These are phyloP conservation scores for Brachyhypopomus gauderio DNA, from an alignment of 2,113 vertebrate genomes.

Conservation along the genomic window DNA sequence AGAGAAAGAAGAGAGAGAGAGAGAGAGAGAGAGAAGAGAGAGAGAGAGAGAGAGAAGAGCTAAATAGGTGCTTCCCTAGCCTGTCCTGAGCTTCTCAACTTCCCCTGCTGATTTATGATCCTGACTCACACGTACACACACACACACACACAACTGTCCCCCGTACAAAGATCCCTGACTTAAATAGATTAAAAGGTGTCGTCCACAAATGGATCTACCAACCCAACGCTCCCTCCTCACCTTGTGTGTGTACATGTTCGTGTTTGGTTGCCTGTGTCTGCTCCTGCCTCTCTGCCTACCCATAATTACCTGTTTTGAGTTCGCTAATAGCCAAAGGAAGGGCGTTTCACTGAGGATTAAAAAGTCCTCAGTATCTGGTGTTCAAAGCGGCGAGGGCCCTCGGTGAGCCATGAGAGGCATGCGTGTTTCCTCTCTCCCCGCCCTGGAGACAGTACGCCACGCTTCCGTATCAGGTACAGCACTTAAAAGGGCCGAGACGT, in stretches of 20 bases:
- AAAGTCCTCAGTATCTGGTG: conserved; percentile 66
- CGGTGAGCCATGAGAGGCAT: conserved; percentile 46
- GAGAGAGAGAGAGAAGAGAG: background rate
- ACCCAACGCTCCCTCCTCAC: conserved; percentile 19
- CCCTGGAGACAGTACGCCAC: conserved; percentile 39
- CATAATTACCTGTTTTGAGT: conserved; percentile 76
- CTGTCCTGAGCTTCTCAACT: conserved; percentile 62
- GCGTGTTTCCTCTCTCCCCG: background rate
- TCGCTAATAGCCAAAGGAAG: conserved; percentile 72
- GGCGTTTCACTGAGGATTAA: conserved; percentile 65
- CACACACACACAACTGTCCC: conserved; percentile 43
- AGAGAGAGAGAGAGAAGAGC: background rate
- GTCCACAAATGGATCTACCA: conserved; percentile 71
- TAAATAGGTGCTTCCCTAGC: background rate
- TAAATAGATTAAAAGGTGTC: conserved; percentile 73
- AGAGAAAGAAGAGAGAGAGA: background rate
- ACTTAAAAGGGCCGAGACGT: conserved; percentile 88
- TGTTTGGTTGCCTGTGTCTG: background rate
- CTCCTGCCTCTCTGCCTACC: conserved; percentile 9
- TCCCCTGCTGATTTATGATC: conserved; percentile 70
- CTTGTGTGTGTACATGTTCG: background rate
- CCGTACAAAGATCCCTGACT: conserved; percentile 55
- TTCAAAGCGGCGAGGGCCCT: conserved; percentile 71
- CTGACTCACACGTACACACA: conserved; percentile 43
- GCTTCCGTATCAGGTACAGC: conserved; percentile 90